Percentiles rank a stretch among this genome's conserved stretches.
These are phyloP conservation scores for Miniopterus natalensis DNA, from an alignment of 2,113 vertebrate genomes.

Conservation along the genomic window DNA sequence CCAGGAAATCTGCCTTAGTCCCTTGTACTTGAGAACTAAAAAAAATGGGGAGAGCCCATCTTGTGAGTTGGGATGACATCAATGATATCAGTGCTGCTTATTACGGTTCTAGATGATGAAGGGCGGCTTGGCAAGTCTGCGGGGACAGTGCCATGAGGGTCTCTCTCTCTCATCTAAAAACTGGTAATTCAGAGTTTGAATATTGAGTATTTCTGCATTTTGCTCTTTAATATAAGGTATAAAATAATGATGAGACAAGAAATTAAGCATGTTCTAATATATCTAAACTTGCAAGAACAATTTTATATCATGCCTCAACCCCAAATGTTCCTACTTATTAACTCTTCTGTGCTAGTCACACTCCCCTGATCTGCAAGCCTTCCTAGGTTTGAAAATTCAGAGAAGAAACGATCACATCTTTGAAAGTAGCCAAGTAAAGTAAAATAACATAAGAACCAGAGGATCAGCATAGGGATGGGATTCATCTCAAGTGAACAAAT, in stretches of 20 bases:
- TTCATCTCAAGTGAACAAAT: background rate
- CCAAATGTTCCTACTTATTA: background rate
- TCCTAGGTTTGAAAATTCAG: background rate
- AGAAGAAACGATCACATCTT: background rate
- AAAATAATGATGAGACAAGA: background rate
- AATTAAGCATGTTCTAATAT: background rate
- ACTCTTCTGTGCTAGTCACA: background rate
- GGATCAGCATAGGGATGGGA: background rate
- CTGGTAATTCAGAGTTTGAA: background rate
- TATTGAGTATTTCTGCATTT: background rate
- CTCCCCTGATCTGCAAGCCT: background rate
- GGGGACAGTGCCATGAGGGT: background rate
- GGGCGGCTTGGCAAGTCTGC: no score
- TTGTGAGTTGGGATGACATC: background rate
- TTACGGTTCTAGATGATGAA: background rate
- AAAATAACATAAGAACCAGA: background rate
- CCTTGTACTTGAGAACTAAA: constrained; percentile 15
- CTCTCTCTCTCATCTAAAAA: background rate
- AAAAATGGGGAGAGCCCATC: background rate
- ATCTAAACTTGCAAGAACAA: background rate
- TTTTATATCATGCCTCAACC: background rate
- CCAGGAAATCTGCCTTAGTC: constrained; percentile 12
- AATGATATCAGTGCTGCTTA: background rate
- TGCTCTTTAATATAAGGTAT: background rate
- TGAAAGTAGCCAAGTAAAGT: background rate